Conservation (phyloP, 2,888 invertebrate genomes). For the Platycheirus rosarum region DNA sequence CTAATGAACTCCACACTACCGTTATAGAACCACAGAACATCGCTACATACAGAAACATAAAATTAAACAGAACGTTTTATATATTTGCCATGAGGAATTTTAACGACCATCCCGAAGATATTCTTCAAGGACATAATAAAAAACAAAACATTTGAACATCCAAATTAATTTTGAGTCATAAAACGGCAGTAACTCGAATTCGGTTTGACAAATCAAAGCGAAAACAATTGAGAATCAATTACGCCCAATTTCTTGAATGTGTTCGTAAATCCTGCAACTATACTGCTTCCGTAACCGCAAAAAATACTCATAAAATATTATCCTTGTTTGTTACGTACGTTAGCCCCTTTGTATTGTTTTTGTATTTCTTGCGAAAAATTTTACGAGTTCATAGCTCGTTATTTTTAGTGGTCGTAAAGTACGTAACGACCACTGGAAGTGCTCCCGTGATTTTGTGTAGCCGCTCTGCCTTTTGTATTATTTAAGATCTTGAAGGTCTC, state of each 20-base stretch:
- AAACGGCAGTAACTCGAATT: constrained; percentile 30
- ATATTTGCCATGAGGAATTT: constrained; percentile 39
- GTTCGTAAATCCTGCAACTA: constrained; percentile 13
- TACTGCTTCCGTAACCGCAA: constrained; percentile 32
- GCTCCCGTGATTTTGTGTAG: constrained; percentile 62
- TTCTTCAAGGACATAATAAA: neutral
- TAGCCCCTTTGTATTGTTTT: constrained; percentile 5
- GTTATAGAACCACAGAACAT: constrained; percentile 19
- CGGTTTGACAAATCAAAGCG: constrained; percentile 32
- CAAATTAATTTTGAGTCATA: constrained; percentile 46
- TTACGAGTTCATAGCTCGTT: constrained; percentile 76
- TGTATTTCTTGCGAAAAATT: constrained; percentile 52
- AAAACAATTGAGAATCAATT: constrained; percentile 67
- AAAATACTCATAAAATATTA: constrained; percentile 48
- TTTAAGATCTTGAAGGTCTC: neutral
- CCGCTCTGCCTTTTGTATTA: constrained; percentile 39
- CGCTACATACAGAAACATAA: constrained; percentile 13
- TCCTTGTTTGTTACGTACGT: constrained; percentile 22
- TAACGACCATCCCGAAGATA: constrained; percentile 43
- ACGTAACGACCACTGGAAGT: constrained; percentile 75
- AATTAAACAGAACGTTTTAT: constrained; percentile 44
- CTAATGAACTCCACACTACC: constrained; percentile 34
- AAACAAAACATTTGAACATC: constrained; percentile 41
- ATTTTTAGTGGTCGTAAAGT: constrained; percentile 77
- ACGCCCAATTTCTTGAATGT: constrained; percentile 41